These are phyloP conservation scores for Coregonus ussuriensis DNA, from an alignment of 2,797 vertebrate genomes.

Conservation along the genomic window DNA sequence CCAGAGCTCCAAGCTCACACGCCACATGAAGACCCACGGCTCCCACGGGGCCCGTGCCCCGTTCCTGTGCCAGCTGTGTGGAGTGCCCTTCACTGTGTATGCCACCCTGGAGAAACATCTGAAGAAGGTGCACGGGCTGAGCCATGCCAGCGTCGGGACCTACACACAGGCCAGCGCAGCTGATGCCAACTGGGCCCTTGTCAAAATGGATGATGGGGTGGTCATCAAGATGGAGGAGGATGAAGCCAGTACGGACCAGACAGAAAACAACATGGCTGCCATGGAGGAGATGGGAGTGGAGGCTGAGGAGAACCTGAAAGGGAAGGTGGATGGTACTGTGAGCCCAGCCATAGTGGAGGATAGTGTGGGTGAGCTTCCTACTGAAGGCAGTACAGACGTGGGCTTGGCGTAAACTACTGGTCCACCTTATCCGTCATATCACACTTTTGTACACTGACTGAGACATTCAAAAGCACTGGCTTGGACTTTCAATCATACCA, in stretches of 20 bases:
- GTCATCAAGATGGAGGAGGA: constrained; percentile 37
- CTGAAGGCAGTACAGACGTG: constrained; percentile 36
- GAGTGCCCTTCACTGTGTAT: constrained; percentile 78
- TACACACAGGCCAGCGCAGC: constrained; percentile 64
- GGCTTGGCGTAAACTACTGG: constrained; percentile 36
- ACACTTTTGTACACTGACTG: neutral
- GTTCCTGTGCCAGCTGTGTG: constrained; percentile 69
- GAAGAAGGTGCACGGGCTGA: constrained; percentile 80
- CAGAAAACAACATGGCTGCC: constrained; percentile 6
- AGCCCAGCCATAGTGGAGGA: constrained; percentile 38
- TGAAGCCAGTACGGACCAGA: constrained; percentile 43
- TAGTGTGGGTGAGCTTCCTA: constrained; percentile 17
- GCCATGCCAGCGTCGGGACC: constrained; percentile 70
- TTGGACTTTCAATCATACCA: constrained; percentile 14
- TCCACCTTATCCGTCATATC: neutral
- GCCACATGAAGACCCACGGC: constrained; percentile 88
- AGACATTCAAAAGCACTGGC: constrained; percentile 26
- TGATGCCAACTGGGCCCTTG: constrained; percentile 49
- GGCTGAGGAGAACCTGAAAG: constrained; percentile 32
- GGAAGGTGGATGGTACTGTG: constrained; percentile 40
- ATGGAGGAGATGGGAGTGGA: constrained; percentile 58
- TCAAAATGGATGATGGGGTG: constrained; percentile 11
- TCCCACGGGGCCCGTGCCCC: constrained; percentile 67
- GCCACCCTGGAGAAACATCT: constrained; percentile 84
- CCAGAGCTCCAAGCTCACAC: constrained; percentile 86